Conservation (phyloP, 2,888 invertebrate genomes). For the Andrena marginata region DNA sequence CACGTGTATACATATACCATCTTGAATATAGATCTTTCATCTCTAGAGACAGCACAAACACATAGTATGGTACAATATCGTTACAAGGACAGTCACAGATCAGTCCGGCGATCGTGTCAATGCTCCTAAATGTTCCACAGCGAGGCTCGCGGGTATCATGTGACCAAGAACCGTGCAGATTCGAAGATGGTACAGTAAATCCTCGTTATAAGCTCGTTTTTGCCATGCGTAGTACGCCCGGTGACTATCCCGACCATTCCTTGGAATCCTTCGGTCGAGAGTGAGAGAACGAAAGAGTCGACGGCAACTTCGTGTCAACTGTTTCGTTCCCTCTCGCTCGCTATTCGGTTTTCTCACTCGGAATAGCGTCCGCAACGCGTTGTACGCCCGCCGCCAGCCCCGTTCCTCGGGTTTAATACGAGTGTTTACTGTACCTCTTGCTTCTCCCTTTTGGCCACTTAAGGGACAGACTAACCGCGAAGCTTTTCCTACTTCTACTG, state of each 20-base stretch:
- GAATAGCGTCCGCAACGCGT: too few relatives aligned
- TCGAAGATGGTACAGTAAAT: neutral
- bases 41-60: constrained; percentile 82
- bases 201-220: too few relatives aligned
- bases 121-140: neutral
- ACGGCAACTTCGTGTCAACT: too few relatives aligned
- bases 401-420: too few relatives aligned
- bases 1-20: constrained; percentile 65
- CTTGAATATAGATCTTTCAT: constrained; percentile 71
- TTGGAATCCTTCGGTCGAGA: too few relatives aligned
- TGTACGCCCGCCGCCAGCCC: too few relatives aligned
- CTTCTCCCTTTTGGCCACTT: neutral
- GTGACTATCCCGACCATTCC: too few relatives aligned
- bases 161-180: neutral
- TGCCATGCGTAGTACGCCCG: too few relatives aligned
- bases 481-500: neutral
- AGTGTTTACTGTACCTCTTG: too few relatives aligned
- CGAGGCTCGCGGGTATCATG: neutral
- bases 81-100: constrained; percentile 72
- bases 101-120: constrained; percentile 31
- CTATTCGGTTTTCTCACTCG: too few relatives aligned
- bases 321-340: too few relatives aligned
- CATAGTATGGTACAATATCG: constrained; percentile 79
- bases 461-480: neutral
- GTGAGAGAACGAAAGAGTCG: too few relatives aligned